Percentiles rank a stretch among this genome's conserved stretches.
Evolutionary conservation across 2,888 invertebrate genomes (phyloP).

Genomic region (Rhagium mordax): DNA sequence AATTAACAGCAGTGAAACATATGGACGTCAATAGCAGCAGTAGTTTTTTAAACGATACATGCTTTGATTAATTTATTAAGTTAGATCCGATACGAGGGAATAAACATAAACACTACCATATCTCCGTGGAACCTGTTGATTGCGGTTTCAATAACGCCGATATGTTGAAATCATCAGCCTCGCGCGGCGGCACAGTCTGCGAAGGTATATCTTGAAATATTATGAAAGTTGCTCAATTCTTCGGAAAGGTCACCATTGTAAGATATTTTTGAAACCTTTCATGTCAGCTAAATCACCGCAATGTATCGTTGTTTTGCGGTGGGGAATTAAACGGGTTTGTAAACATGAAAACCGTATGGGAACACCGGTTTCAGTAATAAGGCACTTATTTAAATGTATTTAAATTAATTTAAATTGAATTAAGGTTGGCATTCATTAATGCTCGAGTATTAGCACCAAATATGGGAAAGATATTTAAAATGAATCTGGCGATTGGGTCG

Average conservation of each 20-base stretch:
- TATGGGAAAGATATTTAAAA: neutral
- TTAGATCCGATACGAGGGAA: neutral
- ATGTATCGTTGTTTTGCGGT: conserved; percentile 14
- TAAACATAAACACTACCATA: neutral
- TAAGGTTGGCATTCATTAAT: neutral
- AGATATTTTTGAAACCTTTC: conserved; percentile 17
- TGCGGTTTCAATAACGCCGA: neutral
- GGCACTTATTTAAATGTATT: neutral
- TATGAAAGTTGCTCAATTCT: conserved; percentile 41
- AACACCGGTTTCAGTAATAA: conserved; percentile 18
- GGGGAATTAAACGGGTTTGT: neutral
- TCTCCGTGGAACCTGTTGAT: conserved; percentile 1
- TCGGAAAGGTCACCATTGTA: conserved; percentile 37
- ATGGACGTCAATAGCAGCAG: no score
- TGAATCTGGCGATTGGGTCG: no score
- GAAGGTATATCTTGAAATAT: conserved; percentile 20
- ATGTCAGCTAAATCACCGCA: conserved; percentile 7
- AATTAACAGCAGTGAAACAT: no score
- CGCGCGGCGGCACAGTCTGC: neutral
- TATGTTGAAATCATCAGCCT: neutral
- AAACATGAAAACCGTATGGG: neutral
- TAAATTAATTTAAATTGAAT: no score
- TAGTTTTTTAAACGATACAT: neutral
- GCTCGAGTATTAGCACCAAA: neutral
- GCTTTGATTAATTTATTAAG: neutral